These are phyloP conservation scores for Onychomys torridus DNA, from an alignment of 2,797 vertebrate genomes.

Conservation along the genomic window DNA sequence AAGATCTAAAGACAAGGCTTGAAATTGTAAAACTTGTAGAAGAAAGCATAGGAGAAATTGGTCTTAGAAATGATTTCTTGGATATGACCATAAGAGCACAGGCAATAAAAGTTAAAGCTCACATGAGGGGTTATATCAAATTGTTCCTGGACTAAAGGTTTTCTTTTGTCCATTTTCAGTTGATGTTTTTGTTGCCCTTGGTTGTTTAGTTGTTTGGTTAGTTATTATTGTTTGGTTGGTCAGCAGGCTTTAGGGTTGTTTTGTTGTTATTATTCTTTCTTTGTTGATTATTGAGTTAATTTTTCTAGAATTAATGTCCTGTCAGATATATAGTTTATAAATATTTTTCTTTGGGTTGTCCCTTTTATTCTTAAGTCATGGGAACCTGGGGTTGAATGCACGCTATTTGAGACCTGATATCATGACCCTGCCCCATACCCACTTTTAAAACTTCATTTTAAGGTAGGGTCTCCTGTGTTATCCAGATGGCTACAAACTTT, in stretches of 20 bases:
- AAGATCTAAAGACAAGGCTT: not conserved
- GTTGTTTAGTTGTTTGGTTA: not conserved
- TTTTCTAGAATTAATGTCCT: not conserved
- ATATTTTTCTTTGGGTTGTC: not conserved
- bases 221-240: not conserved
- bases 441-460: not conserved
- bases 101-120: constrained; percentile 1
- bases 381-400: not conserved
- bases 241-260: not conserved
- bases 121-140: not conserved
- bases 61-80: not conserved
- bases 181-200: not conserved
- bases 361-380: not conserved
- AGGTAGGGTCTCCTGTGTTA: not conserved
- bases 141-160: not conserved
- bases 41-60: not conserved
- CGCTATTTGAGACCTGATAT: too few species aligned
- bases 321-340: not conserved
- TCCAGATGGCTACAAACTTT: not conserved
- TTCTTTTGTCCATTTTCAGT: not conserved
- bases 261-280: not conserved
- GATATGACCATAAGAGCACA: not conserved
- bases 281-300: not conserved
- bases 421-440: not conserved
- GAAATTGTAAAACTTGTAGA: not conserved